Evolutionary conservation across 2,888 invertebrate species (phyloP).

Genomic region (Amphipoea lucens): DNA sequence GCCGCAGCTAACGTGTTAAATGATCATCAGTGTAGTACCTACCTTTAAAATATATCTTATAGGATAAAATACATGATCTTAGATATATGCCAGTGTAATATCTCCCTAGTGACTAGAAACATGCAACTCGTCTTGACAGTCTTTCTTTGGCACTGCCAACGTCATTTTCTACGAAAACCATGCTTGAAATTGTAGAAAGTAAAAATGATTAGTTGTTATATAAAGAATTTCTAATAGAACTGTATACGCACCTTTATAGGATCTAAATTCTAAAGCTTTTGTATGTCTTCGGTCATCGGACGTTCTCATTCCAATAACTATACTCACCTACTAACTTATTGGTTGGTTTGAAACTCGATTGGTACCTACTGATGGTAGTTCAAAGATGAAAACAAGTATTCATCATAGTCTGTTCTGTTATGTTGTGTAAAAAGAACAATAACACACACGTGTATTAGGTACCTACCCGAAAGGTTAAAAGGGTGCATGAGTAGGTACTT

Average conservation of each 20-base stretch:
- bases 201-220: conserved; percentile 29
- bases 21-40: neutral
- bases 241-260: conserved; percentile 18
- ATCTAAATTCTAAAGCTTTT: conserved; percentile 22
- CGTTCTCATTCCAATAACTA: neutral
- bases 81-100: too few species aligned
- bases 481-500: too few species aligned
- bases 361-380: too few species aligned
- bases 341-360: too few species aligned
- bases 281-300: conserved; percentile 34
- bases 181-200: conserved; percentile 54
- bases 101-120: neutral
- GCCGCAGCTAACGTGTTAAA: too few species aligned
- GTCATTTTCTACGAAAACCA: conserved; percentile 27
- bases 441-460: too few species aligned
- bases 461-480: too few species aligned
- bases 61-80: neutral
- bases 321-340: too few species aligned
- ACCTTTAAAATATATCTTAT: neutral
- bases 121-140: conserved; percentile 1
- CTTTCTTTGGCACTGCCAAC: conserved; percentile 8
- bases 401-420: too few species aligned
- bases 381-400: too few species aligned
- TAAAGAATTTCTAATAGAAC: conserved; percentile 44
- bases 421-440: too few species aligned